These are phyloP conservation scores for Anguilla marmorata DNA, from an alignment of 2,797 vertebrate species.

Conservation along the genomic window DNA sequence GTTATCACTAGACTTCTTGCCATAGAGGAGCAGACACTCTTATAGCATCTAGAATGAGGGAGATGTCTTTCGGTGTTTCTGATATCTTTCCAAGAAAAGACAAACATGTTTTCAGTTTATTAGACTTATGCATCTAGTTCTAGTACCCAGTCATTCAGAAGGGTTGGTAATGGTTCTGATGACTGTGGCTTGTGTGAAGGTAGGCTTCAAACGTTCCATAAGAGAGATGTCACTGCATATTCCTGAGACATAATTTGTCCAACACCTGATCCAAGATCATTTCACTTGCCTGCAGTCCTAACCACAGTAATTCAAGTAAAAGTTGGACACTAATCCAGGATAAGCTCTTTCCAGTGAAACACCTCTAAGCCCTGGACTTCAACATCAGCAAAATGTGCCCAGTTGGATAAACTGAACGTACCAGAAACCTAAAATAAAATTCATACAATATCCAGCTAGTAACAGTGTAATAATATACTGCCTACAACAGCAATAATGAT, in stretches of 20 bases:
- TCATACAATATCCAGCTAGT: neutral
- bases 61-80: neutral
- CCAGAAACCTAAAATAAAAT: neutral
- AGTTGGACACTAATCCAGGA: neutral
- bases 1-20: too few species aligned
- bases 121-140: neutral
- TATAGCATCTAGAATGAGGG: neutral
- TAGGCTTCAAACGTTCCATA: neutral
- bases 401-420: neutral
- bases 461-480: conserved; percentile 14
- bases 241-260: neutral
- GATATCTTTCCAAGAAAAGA: neutral
- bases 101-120: too few species aligned
- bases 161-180: neutral
- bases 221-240: neutral
- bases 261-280: neutral
- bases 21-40: too few species aligned
- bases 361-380: neutral
- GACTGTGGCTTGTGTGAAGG: neutral
- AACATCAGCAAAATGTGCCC: neutral
- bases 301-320: neutral
- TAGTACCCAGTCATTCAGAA: neutral
- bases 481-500: conserved; percentile 10
- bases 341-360: neutral
- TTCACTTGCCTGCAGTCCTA: neutral